These are phyloP conservation scores for Anolis carolinensis DNA, from an alignment of 2,113 vertebrate species.

Conservation along the genomic window DNA sequence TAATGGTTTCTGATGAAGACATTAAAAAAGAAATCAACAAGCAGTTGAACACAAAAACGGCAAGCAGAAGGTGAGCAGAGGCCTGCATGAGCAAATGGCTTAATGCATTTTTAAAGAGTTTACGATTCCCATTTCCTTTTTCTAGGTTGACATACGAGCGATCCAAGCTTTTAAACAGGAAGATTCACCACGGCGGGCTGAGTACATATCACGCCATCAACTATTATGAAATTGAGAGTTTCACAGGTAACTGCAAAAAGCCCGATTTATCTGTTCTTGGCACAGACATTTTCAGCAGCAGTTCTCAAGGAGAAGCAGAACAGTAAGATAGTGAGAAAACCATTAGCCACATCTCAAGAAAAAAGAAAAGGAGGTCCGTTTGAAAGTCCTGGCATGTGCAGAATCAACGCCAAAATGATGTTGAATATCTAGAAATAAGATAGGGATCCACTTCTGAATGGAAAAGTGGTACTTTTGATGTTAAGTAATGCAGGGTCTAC, in stretches of 20 bases:
- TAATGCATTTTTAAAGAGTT: background rate
- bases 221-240: slow-evolving; percentile 65
- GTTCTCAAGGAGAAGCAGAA: slow-evolving; percentile 34
- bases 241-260: slow-evolving; percentile 50
- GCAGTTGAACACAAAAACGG: slow-evolving; percentile 20
- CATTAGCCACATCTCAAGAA: background rate
- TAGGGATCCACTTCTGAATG: no score
- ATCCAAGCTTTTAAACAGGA: slow-evolving; percentile 60
- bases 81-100: background rate
- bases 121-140: background rate
- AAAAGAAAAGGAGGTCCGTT: slow-evolving; percentile 20
- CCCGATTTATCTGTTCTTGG: slow-evolving; percentile 64
- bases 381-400: slow-evolving; percentile 14
- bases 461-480: no score
- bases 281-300: slow-evolving; percentile 53
- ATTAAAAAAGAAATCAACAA: slow-evolving; percentile 57
- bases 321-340: background rate
- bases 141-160: slow-evolving; percentile 61
- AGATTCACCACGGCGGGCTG: slow-evolving; percentile 49
- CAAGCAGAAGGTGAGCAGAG: slow-evolving; percentile 56
- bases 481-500: no score
- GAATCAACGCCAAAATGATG: no score
- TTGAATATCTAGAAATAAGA: no score
- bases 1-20: slow-evolving; percentile 54
- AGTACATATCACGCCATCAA: slow-evolving; percentile 60